phyloP scores from a whole-genome alignment of 2,888 invertebrate species.

The Philereme vetulata region DNA sequence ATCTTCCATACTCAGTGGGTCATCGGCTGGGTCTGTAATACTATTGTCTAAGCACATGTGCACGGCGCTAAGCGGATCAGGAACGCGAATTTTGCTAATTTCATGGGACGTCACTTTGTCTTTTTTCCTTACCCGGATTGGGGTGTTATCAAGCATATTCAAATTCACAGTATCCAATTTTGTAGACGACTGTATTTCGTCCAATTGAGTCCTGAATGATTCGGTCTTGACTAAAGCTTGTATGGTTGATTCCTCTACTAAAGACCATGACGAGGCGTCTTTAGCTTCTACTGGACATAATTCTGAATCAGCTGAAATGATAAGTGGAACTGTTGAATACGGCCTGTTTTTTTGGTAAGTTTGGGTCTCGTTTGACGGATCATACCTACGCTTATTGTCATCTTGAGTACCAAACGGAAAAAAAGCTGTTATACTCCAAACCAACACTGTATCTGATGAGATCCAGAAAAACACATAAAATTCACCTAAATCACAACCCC shows the following conservation, averaged over 20 bases:
- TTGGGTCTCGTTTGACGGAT: too few relatives aligned
- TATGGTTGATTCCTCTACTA: slow-evolving; percentile 60
- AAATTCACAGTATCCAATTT: slow-evolving; percentile 48
- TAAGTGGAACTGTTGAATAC: slow-evolving; percentile 1
- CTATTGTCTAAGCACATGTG: slow-evolving; percentile 76
- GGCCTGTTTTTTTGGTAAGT: too few relatives aligned
- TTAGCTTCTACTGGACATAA: slow-evolving; percentile 47
- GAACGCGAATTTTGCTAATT: slow-evolving; percentile 74
- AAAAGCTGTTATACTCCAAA: too few relatives aligned
- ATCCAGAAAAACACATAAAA: too few relatives aligned
- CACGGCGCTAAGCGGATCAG: slow-evolving; percentile 53
- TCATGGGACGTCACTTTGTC: slow-evolving; percentile 60
- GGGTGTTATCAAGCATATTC: slow-evolving; percentile 62
- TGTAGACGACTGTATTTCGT: slow-evolving; percentile 55
- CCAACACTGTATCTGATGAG: too few relatives aligned
- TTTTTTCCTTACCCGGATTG: slow-evolving; percentile 65
- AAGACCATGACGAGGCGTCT: slow-evolving; percentile 61
- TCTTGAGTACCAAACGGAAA: too few relatives aligned
- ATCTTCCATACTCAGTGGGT: slow-evolving; percentile 66
- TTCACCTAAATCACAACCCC: too few relatives aligned
- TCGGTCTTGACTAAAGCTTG: slow-evolving; percentile 58
- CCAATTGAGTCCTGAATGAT: slow-evolving; percentile 43
- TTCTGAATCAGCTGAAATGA: slow-evolving; percentile 62
- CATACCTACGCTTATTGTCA: too few relatives aligned
- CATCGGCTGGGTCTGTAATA: slow-evolving; percentile 61